phyloP scores from a whole-genome alignment of 2,797 vertebrate species.

The Syncerus caffer region DNA sequence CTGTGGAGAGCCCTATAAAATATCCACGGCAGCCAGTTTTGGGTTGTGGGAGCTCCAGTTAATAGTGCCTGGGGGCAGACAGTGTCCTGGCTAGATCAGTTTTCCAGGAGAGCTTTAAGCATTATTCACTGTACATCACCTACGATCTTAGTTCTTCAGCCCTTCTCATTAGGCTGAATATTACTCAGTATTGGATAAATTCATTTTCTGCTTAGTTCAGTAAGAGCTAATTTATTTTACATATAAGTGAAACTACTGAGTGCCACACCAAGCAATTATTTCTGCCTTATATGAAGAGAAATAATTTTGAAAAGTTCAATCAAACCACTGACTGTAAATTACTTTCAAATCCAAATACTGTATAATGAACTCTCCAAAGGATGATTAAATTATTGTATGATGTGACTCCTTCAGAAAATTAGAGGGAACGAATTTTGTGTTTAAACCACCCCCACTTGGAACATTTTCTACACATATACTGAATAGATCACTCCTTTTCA shows the following conservation, averaged over 20 bases:
- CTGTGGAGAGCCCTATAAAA: neutral
- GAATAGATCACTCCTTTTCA: neutral
- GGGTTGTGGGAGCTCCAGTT: neutral
- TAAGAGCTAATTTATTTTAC: neutral
- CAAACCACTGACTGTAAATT: neutral
- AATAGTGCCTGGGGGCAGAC: neutral
- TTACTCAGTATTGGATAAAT: neutral
- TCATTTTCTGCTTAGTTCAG: neutral
- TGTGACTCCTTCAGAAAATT: neutral
- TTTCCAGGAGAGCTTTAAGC: neutral
- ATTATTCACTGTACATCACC: neutral
- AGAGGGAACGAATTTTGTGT: neutral
- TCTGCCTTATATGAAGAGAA: neutral
- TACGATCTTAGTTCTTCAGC: neutral
- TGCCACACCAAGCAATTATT: neutral
- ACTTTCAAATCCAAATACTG: neutral
- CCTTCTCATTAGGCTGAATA: neutral
- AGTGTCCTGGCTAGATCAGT: neutral
- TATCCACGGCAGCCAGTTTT: neutral
- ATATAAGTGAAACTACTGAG: neutral
- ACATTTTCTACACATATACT: neutral
- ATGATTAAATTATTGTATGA: neutral
- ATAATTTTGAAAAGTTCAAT: neutral
- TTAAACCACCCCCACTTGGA: neutral
- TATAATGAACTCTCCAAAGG: neutral